These are phyloP conservation scores for Cephus cinctus DNA, from an alignment of 1,140 invertebrate species.

Conservation along the genomic window DNA sequence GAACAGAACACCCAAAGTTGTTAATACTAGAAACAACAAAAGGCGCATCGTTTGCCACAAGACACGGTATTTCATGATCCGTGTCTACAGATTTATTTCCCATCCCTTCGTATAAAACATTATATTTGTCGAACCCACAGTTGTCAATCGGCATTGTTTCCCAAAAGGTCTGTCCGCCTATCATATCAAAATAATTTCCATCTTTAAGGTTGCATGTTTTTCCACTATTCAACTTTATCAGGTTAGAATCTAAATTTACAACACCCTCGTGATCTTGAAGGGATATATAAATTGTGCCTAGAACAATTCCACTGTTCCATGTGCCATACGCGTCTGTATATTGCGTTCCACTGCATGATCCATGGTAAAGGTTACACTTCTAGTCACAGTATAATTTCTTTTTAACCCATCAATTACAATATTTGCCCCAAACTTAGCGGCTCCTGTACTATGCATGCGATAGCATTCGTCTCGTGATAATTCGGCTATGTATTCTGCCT, in stretches of 20 bases:
- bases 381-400: conserved; percentile 7
- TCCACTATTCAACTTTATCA: conserved; percentile 12
- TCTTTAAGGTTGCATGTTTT: neutral
- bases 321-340: conserved; percentile 16
- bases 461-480: neutral
- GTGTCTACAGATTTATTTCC: neutral
- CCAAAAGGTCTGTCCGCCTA: conserved; percentile 21
- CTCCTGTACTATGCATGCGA: neutral
- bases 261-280: conserved; percentile 3
- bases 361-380: conserved; percentile 6
- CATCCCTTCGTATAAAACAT: conserved; percentile 15
- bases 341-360: conserved; percentile 2
- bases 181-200: conserved; percentile 8
- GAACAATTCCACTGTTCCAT: conserved; percentile 13
- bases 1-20: too few species aligned
- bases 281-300: conserved; percentile 5
- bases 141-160: neutral
- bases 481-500: conserved; percentile 1
- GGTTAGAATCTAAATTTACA: neutral
- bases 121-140: conserved; percentile 16
- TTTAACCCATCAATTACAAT: neutral
- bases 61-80: too few species aligned
- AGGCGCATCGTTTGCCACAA: too few species aligned
- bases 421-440: neutral
- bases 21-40: too few species aligned